A percentile compares a stretch with the other conserved stretches of the same genome.
Evolutionary conservation across 2,888 invertebrate species (phyloP).

Genomic region (Tenodera sinensis): DNA sequence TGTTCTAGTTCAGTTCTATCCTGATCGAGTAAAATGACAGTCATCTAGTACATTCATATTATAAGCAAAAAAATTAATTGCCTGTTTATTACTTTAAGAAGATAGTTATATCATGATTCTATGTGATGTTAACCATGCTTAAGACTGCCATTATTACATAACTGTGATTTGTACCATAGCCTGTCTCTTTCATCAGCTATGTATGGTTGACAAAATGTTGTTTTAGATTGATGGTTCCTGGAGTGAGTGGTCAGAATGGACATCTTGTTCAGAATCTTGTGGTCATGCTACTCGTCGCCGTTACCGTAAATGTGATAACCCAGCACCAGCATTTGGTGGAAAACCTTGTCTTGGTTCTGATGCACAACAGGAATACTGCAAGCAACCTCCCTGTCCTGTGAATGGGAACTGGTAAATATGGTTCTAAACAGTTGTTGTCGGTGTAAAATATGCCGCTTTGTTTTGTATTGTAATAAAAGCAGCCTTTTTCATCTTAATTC

Average conservation of each 20-base stretch:
- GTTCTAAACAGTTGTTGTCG: conserved; percentile 26
- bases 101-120: too few species aligned
- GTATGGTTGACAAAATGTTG: neutral
- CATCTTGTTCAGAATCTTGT: conserved; percentile 46
- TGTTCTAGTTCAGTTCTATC: too few species aligned
- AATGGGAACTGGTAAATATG: conserved; percentile 43
- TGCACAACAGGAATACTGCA: conserved; percentile 44
- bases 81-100: too few species aligned
- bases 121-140: too few species aligned
- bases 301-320: conserved; percentile 45
- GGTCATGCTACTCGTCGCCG: conserved; percentile 44
- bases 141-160: too few species aligned
- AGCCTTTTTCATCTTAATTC: too few species aligned
- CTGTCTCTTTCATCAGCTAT: too few species aligned
- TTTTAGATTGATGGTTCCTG: conserved; percentile 40
- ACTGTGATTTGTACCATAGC: too few species aligned
- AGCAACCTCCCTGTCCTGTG: conserved; percentile 44
- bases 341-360: conserved; percentile 43
- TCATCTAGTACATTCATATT: too few species aligned
- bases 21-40: too few species aligned
- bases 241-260: conserved; percentile 48
- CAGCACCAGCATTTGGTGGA: conserved; percentile 45
- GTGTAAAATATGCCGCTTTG: neutral
- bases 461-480: too few species aligned
- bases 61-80: too few species aligned